These are phyloP conservation scores for Cebidichthys violaceus DNA, from an alignment of 2,113 vertebrate species.

Conservation along the genomic window DNA sequence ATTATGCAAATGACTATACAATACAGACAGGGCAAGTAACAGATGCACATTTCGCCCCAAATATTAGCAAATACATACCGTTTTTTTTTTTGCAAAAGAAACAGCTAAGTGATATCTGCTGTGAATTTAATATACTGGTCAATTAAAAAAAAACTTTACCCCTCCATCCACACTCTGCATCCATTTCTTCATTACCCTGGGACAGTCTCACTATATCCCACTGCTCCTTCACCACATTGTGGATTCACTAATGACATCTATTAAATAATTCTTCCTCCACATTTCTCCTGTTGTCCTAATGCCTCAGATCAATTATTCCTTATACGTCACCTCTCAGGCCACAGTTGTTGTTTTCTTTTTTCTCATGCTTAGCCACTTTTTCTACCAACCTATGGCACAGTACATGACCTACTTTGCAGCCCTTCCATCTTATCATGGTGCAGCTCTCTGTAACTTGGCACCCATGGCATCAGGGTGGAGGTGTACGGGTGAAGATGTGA, in stretches of 20 bases:
- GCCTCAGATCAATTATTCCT: background rate
- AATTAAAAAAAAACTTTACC: background rate
- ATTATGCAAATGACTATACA: background rate
- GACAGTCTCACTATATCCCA: background rate
- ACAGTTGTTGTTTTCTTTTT: background rate
- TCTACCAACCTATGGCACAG: too few relatives aligned
- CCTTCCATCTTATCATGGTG: slow-evolving; percentile 10
- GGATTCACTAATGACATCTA: slow-evolving; percentile 35
- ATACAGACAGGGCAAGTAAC: background rate
- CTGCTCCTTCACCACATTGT: slow-evolving; percentile 3
- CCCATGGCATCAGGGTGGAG: background rate
- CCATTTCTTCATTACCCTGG: background rate
- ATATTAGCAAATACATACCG: background rate
- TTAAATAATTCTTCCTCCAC: slow-evolving; percentile 42
- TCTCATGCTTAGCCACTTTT: background rate
- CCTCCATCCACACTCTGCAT: background rate
- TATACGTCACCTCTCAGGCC: background rate
- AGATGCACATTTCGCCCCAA: background rate
- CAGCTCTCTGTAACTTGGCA: slow-evolving; percentile 29
- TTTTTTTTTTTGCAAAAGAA: background rate
- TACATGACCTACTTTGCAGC: background rate
- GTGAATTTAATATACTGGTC: background rate
- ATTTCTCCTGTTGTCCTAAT: background rate
- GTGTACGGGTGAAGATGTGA: slow-evolving; percentile 40
- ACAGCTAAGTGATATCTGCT: background rate